A percentile compares a stretch with the other conserved stretches of the same genome.
Conservation (phyloP, 2,888 invertebrate species). For the Synanthedon tipuliformis region DNA sequence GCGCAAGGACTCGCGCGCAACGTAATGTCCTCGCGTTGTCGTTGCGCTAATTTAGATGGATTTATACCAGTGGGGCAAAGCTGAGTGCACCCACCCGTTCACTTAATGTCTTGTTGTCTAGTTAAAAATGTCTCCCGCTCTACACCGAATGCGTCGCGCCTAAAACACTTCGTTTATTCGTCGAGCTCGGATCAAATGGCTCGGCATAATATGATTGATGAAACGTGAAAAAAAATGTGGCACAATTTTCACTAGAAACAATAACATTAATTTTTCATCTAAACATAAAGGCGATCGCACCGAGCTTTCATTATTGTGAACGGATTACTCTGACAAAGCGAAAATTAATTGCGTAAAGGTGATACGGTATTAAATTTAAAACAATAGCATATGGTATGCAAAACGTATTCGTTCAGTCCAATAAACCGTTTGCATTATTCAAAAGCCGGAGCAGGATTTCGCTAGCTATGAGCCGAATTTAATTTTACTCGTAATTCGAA, state of each 20-base stretch:
- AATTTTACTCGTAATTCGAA: slow-evolving; percentile 51
- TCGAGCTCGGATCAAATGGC: slow-evolving; percentile 53
- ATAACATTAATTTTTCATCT: background rate
- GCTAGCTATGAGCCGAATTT: slow-evolving; percentile 40
- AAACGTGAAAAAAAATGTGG: slow-evolving; percentile 21
- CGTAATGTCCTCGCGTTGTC: slow-evolving; percentile 38
- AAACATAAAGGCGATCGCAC: background rate
- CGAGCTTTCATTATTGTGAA: background rate
- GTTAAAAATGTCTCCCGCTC: slow-evolving; percentile 3
- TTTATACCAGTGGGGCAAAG: slow-evolving; percentile 33
- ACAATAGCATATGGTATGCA: slow-evolving; percentile 29
- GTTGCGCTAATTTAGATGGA: slow-evolving; percentile 43
- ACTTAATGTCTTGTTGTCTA: slow-evolving; percentile 14
- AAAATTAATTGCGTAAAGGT: slow-evolving; percentile 19
- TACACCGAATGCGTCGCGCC: background rate
- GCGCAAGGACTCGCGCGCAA: slow-evolving; percentile 28
- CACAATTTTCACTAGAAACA: background rate
- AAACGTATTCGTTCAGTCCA: slow-evolving; percentile 35
- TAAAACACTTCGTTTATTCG: slow-evolving; percentile 28
- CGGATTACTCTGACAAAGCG: slow-evolving; percentile 7
- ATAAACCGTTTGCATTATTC: slow-evolving; percentile 62
- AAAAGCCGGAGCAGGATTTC: slow-evolving; percentile 51
- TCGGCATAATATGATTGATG: slow-evolving; percentile 45
- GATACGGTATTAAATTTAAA: slow-evolving; percentile 20
- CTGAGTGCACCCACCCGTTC: slow-evolving; percentile 24